Evolutionary conservation across 2,888 invertebrate genomes (phyloP).

Genomic region (Emmelina monodactyla): DNA sequence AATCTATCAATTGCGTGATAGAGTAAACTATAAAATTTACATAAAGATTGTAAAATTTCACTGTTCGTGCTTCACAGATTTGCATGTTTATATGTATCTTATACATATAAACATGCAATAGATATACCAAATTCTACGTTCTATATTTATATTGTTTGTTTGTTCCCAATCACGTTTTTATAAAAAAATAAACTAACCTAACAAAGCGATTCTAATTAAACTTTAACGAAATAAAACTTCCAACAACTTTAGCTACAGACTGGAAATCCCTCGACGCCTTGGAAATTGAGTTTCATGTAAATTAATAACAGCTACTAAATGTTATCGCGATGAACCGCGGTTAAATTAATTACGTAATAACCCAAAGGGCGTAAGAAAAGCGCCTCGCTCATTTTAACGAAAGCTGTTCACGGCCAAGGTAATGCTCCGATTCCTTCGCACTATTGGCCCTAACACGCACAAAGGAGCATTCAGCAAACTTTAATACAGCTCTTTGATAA

Average conservation of each 20-base stretch:
- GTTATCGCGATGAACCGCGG: conserved; percentile 26
- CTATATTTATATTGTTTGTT: too few relatives aligned
- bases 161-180: too few relatives aligned
- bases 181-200: too few relatives aligned
- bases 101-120: too few relatives aligned
- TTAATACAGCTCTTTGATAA: too few relatives aligned
- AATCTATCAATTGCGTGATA: too few relatives aligned
- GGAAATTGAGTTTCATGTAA: too few relatives aligned
- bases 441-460: conserved; percentile 13
- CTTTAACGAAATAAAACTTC: too few relatives aligned
- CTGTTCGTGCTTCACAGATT: conserved; percentile 18
- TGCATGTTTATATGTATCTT: not conserved
- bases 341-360: conserved; percentile 36
- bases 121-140: too few relatives aligned
- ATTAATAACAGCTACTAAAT: conserved; percentile 4
- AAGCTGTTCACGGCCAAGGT: conserved; percentile 20
- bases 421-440: conserved; percentile 18
- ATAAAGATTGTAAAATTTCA: conserved; percentile 31
- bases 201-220: too few relatives aligned
- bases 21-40: conserved; percentile 29
- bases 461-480: not conserved
- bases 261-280: too few relatives aligned
- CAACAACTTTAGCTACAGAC: too few relatives aligned
- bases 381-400: conserved; percentile 24
- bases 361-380: conserved; percentile 19